A percentile compares a stretch with the other conserved stretches of the same genome.
Evolutionary conservation across 2,113 vertebrate genomes (phyloP).

Genomic region (Embiotoca jacksoni): DNA sequence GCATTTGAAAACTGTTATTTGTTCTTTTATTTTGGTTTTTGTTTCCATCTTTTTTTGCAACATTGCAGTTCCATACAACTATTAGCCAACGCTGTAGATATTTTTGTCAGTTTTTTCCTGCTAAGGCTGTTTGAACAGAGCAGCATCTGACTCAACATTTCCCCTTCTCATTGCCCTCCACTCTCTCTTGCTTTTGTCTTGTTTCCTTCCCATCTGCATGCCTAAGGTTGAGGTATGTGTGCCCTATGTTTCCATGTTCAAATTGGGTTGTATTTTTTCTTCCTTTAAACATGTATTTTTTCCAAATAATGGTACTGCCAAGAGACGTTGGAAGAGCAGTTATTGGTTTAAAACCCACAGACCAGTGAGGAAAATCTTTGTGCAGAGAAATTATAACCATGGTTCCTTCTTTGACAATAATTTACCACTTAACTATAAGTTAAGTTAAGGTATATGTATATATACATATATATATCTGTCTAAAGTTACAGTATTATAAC

Average conservation of each 20-base stretch:
- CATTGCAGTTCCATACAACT: background rate
- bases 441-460: background rate
- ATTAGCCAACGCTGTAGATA: slow-evolving; percentile 5
- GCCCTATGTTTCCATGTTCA: slow-evolving; percentile 52
- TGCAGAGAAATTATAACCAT: slow-evolving; percentile 5
- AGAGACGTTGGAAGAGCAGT: slow-evolving; percentile 9
- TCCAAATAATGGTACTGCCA: slow-evolving; percentile 5
- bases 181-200: slow-evolving; percentile 69
- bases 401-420: background rate
- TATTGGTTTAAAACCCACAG: slow-evolving; percentile 18
- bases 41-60: slow-evolving; percentile 6
- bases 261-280: background rate
- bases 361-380: slow-evolving; percentile 7
- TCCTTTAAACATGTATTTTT: slow-evolving; percentile 9
- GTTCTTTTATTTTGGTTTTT: background rate
- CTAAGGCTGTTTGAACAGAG: slow-evolving; percentile 31
- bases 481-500: background rate
- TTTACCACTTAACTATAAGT: background rate
- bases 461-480: background rate
- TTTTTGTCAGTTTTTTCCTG: slow-evolving; percentile 13
- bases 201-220: slow-evolving; percentile 77
- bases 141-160: slow-evolving; percentile 25
- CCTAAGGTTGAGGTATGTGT: slow-evolving; percentile 85
- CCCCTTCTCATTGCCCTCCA: slow-evolving; percentile 72
- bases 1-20: background rate